Base-by-base conservation (phyloP, 2,888 invertebrate genomes). In the Leptinotarsa tumamoca region DNA sequence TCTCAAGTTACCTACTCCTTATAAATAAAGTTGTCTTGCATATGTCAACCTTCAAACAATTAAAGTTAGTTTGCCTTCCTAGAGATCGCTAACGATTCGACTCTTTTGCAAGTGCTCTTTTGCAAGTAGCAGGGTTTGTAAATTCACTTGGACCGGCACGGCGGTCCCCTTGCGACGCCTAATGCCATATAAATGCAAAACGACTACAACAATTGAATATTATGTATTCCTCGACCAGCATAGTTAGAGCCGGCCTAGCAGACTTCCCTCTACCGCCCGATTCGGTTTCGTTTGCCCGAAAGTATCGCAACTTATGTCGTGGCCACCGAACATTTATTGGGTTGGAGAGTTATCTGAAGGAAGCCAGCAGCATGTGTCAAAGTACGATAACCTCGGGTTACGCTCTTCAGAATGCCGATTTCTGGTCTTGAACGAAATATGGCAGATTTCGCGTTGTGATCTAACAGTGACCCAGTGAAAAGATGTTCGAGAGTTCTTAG, bases 291-390 rank as follows among this genome's bases (percentile, higher is more conserved):
- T 63, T 33, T 33, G 33, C 63, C 63, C 43, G 63, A 63, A 33
- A 13, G 63, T n/a, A 27, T 33, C 63, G 27, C 61, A 23, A 63
- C 63, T 27, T 33, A 63, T 43, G 43, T 43, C 43, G 43, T 43
- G 43, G 43, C 43, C 43, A 43, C 10, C 43, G 43, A 23, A 61
- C 27, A 21, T 21, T 61, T 61, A 63, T 43, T 63, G 27, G 63
- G 63, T 63, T 63, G 58, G 21, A 23, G 63, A 63, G 27, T 33
- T 63, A 63, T 63, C 63, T 43, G 63, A 63, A 63, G n/a, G 63
- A 63, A 33, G 17, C 5, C 63, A 63, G 27, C 33, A 43, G 14
- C 13, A 58, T 58, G 63, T 63, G 33, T 43, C 33, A 33, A 33
- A 63, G 63, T 33, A 63, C 63, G 63, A 63, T 63, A 63, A 63